Evolutionary conservation across 2,113 vertebrate genomes (phyloP).

Genomic region (Macrotis lagotis): DNA sequence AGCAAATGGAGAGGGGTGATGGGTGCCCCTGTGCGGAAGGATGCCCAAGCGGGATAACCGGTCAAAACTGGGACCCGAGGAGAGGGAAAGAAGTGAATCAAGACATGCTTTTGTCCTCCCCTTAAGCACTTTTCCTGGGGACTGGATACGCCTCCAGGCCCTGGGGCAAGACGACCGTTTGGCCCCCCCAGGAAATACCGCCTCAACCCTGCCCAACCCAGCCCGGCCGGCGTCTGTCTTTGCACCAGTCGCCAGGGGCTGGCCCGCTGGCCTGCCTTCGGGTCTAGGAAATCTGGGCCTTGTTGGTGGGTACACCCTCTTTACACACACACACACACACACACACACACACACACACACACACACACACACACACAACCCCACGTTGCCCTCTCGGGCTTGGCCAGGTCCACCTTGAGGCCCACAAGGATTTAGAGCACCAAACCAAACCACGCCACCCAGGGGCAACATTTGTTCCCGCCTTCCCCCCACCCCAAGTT

Average conservation of each 20-base stretch:
- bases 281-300: slow-evolving; percentile 32
- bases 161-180: not conserved
- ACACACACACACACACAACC: too few species aligned
- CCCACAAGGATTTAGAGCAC: not conserved
- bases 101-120: not conserved
- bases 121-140: not conserved
- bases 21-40: not conserved
- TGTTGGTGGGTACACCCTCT: not conserved
- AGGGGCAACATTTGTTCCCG: not conserved
- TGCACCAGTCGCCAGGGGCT: slow-evolving; percentile 18
- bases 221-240: not conserved
- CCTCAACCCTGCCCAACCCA: not conserved
- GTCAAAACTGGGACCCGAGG: not conserved
- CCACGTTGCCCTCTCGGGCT: not conserved
- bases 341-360: too few species aligned
- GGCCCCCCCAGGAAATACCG: not conserved
- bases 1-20: not conserved
- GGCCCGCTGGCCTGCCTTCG: slow-evolving; percentile 42
- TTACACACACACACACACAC: too few species aligned
- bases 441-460: not conserved
- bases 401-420: not conserved
- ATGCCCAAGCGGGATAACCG: not conserved
- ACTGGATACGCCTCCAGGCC: not conserved
- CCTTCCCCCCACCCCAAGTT: not conserved
- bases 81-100: not conserved